Conservation (phyloP, 2,113 vertebrate species). For the Pseudonaja textilis region DNA sequence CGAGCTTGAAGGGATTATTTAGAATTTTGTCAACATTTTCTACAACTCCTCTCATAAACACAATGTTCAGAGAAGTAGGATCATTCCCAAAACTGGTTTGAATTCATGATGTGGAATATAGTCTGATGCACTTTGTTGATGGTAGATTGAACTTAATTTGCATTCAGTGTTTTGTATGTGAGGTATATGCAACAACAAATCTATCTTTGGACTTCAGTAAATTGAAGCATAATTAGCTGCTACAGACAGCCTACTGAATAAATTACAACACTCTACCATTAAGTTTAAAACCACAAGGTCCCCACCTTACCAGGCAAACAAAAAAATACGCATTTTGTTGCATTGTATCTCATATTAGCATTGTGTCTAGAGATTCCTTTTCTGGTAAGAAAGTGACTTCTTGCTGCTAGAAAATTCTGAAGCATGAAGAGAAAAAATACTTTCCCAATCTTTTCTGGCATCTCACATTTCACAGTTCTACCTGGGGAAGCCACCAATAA, state of each 20-base stretch:
- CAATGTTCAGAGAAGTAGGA: neutral
- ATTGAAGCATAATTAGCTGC: neutral
- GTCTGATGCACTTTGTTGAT: neutral
- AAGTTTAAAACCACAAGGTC: neutral
- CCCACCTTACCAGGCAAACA: neutral
- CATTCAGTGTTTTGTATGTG: neutral
- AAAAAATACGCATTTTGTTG: too few relatives aligned
- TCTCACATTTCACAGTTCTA: neutral
- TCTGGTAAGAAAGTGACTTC: neutral
- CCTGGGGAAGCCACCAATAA: neutral
- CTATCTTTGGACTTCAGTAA: neutral
- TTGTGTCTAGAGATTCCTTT: neutral
- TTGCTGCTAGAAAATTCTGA: neutral
- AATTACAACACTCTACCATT: neutral
- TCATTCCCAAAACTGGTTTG: neutral
- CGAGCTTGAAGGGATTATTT: neutral
- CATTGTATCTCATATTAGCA: neutral
- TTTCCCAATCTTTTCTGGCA: neutral
- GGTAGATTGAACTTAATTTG: neutral
- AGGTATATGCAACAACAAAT: neutral
- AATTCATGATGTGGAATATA: neutral
- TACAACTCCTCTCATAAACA: neutral
- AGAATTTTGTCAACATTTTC: neutral
- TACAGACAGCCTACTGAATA: neutral
- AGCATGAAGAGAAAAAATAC: neutral